Conservation (phyloP, 2,888 invertebrate species). For the Melanostoma mellinum region DNA sequence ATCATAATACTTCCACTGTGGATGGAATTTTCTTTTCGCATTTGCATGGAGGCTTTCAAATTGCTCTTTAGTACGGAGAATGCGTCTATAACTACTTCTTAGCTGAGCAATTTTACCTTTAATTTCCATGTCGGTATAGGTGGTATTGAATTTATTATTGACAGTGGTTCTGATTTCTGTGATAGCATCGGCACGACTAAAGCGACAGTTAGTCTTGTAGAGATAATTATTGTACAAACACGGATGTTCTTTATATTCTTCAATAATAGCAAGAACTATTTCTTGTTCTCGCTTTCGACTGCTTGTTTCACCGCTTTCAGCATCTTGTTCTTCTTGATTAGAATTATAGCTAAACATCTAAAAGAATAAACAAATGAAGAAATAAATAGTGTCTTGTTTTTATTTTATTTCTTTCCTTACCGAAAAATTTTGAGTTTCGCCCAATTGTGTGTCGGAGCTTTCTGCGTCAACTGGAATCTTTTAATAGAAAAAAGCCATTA, state of each 20-base stretch:
- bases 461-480: slow-evolving; percentile 25
- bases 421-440: neutral
- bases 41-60: slow-evolving; percentile 54
- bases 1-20: slow-evolving; percentile 55
- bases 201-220: slow-evolving; percentile 42
- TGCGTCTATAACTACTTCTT: slow-evolving; percentile 50
- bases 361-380: neutral
- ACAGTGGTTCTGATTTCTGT: slow-evolving; percentile 43
- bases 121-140: slow-evolving; percentile 33
- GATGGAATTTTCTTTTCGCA: slow-evolving; percentile 58
- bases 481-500: neutral
- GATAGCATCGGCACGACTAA: slow-evolving; percentile 32
- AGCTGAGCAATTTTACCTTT: slow-evolving; percentile 44
- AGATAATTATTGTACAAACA: slow-evolving; percentile 38
- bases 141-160: slow-evolving; percentile 41
- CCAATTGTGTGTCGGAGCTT: neutral
- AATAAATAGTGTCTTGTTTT: neutral
- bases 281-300: slow-evolving; percentile 9
- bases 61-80: slow-evolving; percentile 40
- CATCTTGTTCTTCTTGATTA: slow-evolving; percentile 10
- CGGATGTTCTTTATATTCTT: slow-evolving; percentile 32
- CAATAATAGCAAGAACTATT: slow-evolving; percentile 23
- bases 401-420: neutral
- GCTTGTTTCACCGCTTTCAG: neutral
- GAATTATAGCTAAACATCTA: neutral